Percentiles rank a stretch among this genome's conserved stretches.
phyloP scores from a whole-genome alignment of 2,113 vertebrate genomes.

The Marmota flaviventris region DNA sequence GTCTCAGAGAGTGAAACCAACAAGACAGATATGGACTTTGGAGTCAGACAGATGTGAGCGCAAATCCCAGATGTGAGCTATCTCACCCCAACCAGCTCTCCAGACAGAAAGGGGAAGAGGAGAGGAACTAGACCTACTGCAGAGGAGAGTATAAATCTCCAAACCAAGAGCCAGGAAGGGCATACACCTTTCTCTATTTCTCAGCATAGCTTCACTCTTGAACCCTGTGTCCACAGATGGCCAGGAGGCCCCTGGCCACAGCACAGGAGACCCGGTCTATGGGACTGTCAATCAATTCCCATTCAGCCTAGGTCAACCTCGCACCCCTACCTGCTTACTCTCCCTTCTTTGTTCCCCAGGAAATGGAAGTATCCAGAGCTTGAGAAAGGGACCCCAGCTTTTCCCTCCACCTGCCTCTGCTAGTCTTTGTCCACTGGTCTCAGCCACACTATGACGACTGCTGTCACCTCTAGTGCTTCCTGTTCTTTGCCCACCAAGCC shows the following conservation, averaged over 20 bases:
- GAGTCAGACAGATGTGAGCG: not conserved
- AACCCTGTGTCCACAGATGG: not conserved
- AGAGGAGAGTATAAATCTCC: not conserved
- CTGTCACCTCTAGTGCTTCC: not conserved
- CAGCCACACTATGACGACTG: not conserved
- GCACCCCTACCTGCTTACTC: too few species aligned
- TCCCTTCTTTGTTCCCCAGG: not conserved
- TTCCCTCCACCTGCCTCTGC: not conserved
- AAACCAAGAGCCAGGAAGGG: not conserved
- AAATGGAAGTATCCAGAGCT: not conserved
- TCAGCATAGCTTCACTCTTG: not conserved
- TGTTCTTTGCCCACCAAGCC: not conserved
- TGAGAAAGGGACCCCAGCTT: not conserved
- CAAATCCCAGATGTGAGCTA: not conserved
- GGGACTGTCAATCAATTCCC: not conserved
- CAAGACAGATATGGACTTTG: not conserved
- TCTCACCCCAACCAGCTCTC: not conserved
- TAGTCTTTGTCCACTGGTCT: not conserved
- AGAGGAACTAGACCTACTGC: not conserved
- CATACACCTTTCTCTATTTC: not conserved
- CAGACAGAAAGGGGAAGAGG: not conserved
- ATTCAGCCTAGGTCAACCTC: fast-evolving
- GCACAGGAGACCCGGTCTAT: not conserved
- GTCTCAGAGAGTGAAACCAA: not conserved
- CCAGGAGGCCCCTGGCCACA: not conserved